Percentiles rank a stretch among this genome's conserved stretches.
Evolutionary conservation across 2,888 invertebrate species (phyloP).

Genomic region (Drosophila buzzatii): DNA sequence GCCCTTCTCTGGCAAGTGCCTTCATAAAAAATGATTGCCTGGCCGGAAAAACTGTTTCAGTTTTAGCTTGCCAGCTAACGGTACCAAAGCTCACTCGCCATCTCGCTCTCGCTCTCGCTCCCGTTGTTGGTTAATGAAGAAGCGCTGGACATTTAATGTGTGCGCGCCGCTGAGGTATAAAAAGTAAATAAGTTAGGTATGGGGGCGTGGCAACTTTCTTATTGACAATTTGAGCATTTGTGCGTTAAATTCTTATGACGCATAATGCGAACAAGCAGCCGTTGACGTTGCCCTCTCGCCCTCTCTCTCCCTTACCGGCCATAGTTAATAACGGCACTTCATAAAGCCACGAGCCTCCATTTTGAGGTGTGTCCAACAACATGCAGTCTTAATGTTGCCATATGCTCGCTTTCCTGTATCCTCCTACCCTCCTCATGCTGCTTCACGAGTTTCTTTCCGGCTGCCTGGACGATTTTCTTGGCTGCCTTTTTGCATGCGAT

Average conservation of each 20-base stretch:
- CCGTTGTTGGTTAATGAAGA: constrained; percentile 65
- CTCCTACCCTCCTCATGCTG: not conserved
- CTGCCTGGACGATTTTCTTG: constrained; percentile 7
- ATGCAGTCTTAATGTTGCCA: constrained; percentile 53
- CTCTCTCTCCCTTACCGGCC: constrained; percentile 10
- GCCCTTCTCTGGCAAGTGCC: constrained; percentile 47
- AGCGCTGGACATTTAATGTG: constrained; percentile 74
- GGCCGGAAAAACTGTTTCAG: constrained; percentile 47
- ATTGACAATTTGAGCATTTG: constrained; percentile 80
- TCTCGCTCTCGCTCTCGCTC: not conserved
- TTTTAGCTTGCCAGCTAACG: constrained; percentile 21
- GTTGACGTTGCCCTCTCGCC: not conserved
- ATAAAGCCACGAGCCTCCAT: constrained; percentile 60
- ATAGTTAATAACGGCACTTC: constrained; percentile 74
- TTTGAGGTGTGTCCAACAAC: constrained; percentile 67
- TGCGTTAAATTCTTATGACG: constrained; percentile 80
- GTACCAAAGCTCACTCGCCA: not conserved
- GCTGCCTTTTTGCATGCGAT: constrained; percentile 32
- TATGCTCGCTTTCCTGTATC: constrained; percentile 12
- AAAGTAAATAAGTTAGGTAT: constrained; percentile 66
- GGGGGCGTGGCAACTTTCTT: constrained; percentile 72
- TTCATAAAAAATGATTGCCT: constrained; percentile 77
- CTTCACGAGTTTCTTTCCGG: constrained; percentile 9
- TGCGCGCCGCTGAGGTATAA: constrained; percentile 66
- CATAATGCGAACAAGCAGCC: constrained; percentile 54